Evolutionary conservation across 2,888 invertebrate species (phyloP), one percentile per base, ranked within the genome.

Genomic region (Halictus quadricinctus): DNA sequence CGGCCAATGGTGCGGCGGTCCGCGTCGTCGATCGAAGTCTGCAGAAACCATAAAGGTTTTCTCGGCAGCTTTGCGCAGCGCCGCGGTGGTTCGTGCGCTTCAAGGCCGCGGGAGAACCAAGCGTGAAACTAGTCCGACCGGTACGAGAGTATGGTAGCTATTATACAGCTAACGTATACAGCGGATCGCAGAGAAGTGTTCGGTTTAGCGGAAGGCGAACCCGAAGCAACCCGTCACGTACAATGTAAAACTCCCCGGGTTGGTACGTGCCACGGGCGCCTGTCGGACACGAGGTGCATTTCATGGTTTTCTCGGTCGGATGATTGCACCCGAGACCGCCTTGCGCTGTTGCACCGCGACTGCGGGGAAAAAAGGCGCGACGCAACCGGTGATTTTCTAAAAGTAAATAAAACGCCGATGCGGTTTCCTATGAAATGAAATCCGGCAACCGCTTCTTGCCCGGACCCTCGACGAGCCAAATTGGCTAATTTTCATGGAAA

Each of bases 81-180:
- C 66, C 83, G 81, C 72, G 84, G 79, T 79, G 80, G 87, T 87
- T 80, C 79, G 84, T 70, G 88, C 64, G 88, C 89, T 86, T 89
- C 93, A 93, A 93, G 92, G 93, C 88, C 93, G 90, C 89, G 73
- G 77, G 89, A 90, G 90, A 90, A 86, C 90, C 90, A 88, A 91
- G 92, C 92, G 91, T 92, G 90, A 92, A 93, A 92, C 92, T 92
- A 92, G 92, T 92, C 87, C 91, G 91, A 92, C 92, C 91, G 87
- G 92, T 91, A 88, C 90, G 82, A 81, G 83, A 89, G 88, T 89
- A 90, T 89, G 85, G 88, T 89, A 79, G 86, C 89, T 90, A 87
- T 89, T 88, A 89, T 89, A 81, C 78, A 75, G 76, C 80, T 85
- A 86, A 84, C 82, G 82, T 86, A 66, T 88, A 88, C 84, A 84